Conservation (phyloP, 1,140 invertebrate species). For the Amyelois transitella region DNA sequence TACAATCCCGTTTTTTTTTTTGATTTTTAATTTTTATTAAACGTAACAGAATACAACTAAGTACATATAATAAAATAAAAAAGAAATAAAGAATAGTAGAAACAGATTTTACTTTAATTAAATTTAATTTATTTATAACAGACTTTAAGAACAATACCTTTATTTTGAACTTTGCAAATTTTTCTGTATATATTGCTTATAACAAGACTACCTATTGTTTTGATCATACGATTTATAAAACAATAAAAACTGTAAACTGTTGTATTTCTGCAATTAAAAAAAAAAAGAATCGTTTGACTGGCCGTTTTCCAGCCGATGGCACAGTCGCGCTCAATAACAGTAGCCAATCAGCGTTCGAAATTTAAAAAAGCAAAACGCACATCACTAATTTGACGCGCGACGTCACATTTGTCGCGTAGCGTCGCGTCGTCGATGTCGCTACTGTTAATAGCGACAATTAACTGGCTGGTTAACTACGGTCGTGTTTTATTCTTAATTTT, state of each 20-base stretch:
- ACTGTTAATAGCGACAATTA: constrained; percentile 36
- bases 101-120: too few relatives aligned
- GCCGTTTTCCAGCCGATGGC: constrained; percentile 35
- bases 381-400: constrained; percentile 67
- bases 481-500: constrained; percentile 2
- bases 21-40: too few relatives aligned
- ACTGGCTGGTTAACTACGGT: constrained; percentile 28
- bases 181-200: too few relatives aligned
- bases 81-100: too few relatives aligned
- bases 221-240: not conserved
- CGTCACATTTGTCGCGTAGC: constrained; percentile 56
- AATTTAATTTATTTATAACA: too few relatives aligned
- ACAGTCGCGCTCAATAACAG: constrained; percentile 43
- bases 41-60: too few relatives aligned
- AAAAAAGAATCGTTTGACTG: not conserved
- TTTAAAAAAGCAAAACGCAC: constrained; percentile 65
- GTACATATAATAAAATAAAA: too few relatives aligned
- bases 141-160: too few relatives aligned
- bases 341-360: constrained; percentile 57
- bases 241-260: not conserved
- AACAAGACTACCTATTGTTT: too few relatives aligned
- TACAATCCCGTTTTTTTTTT: too few relatives aligned
- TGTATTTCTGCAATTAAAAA: too few relatives aligned
- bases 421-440: constrained; percentile 27
- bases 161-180: too few relatives aligned